phyloP scores from a whole-genome alignment of 2,888 invertebrate species.

The Drosophila affinis region DNA sequence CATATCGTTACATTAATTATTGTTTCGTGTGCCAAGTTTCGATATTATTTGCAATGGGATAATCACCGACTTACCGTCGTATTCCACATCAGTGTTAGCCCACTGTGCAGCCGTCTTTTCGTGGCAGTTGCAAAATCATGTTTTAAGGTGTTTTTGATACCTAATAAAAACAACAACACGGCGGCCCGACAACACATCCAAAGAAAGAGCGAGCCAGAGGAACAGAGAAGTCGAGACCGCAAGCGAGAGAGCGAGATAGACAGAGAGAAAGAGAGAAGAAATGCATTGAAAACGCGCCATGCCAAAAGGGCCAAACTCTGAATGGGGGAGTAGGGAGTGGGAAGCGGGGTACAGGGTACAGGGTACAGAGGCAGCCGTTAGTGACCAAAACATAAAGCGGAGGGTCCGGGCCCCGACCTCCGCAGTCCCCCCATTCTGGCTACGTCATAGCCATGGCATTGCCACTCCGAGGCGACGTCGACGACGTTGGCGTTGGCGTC shows the following conservation, averaged over 20 bases:
- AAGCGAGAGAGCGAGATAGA: conserved; percentile 12
- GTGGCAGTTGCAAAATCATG: conserved; percentile 79
- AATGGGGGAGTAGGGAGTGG: conserved; percentile 26
- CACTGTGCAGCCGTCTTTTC: conserved; percentile 59
- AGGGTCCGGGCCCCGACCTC: neutral
- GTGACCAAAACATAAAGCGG: conserved; percentile 48
- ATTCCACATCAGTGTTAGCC: conserved; percentile 28
- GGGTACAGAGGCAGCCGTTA: conserved; percentile 22
- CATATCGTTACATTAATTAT: too few species aligned
- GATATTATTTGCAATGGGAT: too few species aligned
- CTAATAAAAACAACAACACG: conserved; percentile 79
- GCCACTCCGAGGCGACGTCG: conserved; percentile 38
- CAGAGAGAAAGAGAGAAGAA: conserved; percentile 17
- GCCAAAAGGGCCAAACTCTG: conserved; percentile 62
- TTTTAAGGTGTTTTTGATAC: conserved; percentile 80
- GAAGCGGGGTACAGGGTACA: neutral
- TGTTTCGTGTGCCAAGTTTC: too few species aligned
- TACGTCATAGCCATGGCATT: conserved; percentile 65
- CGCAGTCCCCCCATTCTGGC: conserved; percentile 42
- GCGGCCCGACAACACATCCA: conserved; percentile 38
- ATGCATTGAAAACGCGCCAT: conserved; percentile 67
- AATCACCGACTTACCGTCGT: conserved; percentile 1
- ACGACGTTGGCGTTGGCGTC: conserved; percentile 26
- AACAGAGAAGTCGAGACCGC: conserved; percentile 11
- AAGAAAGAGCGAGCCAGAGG: conserved; percentile 18